Conservation (phyloP, 1,140 invertebrate genomes). For the Solen grandis region DNA sequence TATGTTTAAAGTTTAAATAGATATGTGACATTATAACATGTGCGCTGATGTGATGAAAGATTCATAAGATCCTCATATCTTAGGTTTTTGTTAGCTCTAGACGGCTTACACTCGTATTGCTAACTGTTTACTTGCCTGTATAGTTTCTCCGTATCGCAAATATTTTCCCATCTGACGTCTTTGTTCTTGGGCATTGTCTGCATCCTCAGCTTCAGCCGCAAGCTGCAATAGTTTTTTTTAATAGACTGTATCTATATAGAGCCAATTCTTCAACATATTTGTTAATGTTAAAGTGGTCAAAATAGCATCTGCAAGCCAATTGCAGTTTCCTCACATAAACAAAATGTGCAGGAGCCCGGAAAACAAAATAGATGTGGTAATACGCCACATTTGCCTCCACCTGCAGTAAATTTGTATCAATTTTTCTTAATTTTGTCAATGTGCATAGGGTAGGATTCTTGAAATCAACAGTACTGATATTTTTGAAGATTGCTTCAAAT, state of each 20-base stretch:
- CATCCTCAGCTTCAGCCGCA: conserved; percentile 79
- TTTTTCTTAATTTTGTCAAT: neutral
- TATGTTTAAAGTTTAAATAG: too few species aligned
- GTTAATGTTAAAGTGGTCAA: neutral
- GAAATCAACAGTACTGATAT: neutral
- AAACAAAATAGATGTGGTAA: neutral
- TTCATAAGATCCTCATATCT: too few species aligned
- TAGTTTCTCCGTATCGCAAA: conserved; percentile 79
- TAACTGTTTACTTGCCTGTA: conserved; percentile 71
- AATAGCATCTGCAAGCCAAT: neutral
- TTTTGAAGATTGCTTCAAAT: too few species aligned
- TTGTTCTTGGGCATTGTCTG: conserved; percentile 79
- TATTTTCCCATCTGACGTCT: conserved; percentile 78
- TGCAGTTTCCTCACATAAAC: neutral
- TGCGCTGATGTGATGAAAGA: too few species aligned
- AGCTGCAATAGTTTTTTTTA: too few species aligned
- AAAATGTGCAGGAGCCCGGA: neutral
- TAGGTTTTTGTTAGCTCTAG: too few species aligned
- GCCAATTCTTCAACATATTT: neutral
- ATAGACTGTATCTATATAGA: too few species aligned
- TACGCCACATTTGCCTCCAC: neutral
- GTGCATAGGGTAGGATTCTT: neutral
- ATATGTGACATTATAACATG: too few species aligned
- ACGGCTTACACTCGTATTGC: too few species aligned
- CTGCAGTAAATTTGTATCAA: neutral